These are phyloP conservation scores for Platorchestia sp. DNA, from an alignment of 1,140 invertebrate species.

Conservation along the genomic window DNA sequence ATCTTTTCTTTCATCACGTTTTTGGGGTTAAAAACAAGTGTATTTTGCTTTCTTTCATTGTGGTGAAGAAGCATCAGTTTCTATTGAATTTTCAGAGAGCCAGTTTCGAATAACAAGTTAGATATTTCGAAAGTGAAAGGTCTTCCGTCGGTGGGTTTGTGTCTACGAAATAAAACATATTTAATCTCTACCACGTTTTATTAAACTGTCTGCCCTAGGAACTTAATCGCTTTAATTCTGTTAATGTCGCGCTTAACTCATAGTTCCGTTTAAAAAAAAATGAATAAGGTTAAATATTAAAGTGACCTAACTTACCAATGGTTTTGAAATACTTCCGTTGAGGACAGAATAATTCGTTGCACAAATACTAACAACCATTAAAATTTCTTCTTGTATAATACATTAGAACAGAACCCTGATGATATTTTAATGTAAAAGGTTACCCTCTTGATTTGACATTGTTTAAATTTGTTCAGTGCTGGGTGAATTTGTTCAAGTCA, in stretches of 20 bases:
- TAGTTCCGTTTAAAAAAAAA: background rate
- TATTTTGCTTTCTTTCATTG: background rate
- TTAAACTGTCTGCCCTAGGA: background rate
- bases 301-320: background rate
- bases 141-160: background rate
- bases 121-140: background rate
- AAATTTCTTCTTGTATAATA: background rate
- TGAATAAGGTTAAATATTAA: too few species aligned
- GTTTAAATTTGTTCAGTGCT: too few species aligned
- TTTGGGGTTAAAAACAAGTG: background rate
- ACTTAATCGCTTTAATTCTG: background rate
- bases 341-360: background rate
- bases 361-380: background rate
- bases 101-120: background rate
- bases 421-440: background rate
- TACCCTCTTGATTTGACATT: background rate
- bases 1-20: background rate
- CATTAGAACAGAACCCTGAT: background rate
- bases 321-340: background rate
- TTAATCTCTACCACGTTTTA: background rate
- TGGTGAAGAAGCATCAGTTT: background rate
- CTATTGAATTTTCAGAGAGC: background rate
- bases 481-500: too few species aligned
- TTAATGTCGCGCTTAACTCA: background rate
- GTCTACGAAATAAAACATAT: background rate